These are phyloP conservation scores for Plebejus argus DNA, from an alignment of 2,888 invertebrate genomes.

Conservation along the genomic window DNA sequence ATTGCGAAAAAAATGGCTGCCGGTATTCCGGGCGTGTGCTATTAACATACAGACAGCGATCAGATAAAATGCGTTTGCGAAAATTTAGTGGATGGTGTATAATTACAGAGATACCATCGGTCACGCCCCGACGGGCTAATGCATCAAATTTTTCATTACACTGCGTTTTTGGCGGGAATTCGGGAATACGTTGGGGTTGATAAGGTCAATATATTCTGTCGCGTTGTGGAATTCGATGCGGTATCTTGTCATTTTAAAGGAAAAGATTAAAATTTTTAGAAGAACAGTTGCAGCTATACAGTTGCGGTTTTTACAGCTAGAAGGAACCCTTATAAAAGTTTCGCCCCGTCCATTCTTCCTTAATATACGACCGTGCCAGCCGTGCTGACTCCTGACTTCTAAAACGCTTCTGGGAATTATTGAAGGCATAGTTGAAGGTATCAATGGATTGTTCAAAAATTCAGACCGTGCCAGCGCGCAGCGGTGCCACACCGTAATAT, in stretches of 20 bases:
- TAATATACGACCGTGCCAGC: no score
- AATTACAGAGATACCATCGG: conserved; percentile 72
- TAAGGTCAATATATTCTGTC: background rate
- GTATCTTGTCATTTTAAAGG: background rate
- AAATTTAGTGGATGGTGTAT: conserved; percentile 72
- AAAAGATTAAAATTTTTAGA: no score
- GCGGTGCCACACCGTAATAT: no score
- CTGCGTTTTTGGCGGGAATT: conserved; percentile 27
- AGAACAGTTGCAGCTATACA: no score
- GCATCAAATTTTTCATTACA: conserved; percentile 47
- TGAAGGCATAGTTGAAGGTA: no score
- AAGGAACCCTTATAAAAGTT: no score
- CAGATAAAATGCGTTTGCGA: conserved; percentile 70
- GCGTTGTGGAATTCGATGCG: background rate
- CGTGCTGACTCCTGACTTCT: no score
- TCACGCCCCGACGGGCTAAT: conserved; percentile 62
- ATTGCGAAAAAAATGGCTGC: conserved; percentile 52
- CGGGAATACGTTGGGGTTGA: conserved; percentile 14
- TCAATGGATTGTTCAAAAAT: no score
- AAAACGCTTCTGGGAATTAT: no score
- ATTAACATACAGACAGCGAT: conserved; percentile 71
- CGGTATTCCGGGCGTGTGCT: conserved; percentile 66
- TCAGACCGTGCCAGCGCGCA: no score
- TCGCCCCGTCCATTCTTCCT: no score
- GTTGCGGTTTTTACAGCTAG: no score